Percentiles rank a stretch among this genome's conserved stretches.
Conservation (phyloP, 1,140 invertebrate genomes). For the Daktulosphaira vitifoliae region DNA sequence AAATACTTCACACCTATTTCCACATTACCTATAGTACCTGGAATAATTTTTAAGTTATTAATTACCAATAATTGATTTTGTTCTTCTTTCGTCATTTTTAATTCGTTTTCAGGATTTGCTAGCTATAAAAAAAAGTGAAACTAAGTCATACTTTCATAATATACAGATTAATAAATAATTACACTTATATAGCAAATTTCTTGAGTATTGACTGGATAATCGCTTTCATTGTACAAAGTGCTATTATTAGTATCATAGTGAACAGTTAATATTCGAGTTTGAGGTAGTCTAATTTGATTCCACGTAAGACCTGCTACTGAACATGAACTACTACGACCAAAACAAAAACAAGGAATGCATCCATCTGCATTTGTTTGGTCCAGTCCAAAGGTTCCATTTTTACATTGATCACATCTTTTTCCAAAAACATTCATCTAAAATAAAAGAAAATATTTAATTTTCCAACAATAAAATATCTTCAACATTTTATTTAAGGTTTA, state of each 20-base stretch:
- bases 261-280: conserved; percentile 50
- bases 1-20: conserved; percentile 55
- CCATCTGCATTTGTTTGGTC: conserved; percentile 60
- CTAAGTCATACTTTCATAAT: background rate
- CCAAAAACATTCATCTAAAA: conserved; percentile 68
- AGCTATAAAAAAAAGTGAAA: conserved; percentile 42
- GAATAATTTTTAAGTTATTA: conserved; percentile 58
- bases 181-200: conserved; percentile 48
- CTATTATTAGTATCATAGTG: conserved; percentile 44
- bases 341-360: conserved; percentile 81
- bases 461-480: background rate
- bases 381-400: conserved; percentile 73
- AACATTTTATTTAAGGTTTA: no score
- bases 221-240: conserved; percentile 37
- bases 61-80: conserved; percentile 46
- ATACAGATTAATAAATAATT: conserved; percentile 27
- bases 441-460: no score
- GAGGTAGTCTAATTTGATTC: conserved; percentile 57
- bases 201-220: conserved; percentile 44
- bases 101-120: conserved; percentile 45
- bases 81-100: conserved; percentile 37
- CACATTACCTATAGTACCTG: conserved; percentile 54
- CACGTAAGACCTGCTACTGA: conserved; percentile 67
- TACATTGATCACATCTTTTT: conserved; percentile 72
- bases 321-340: conserved; percentile 67